phyloP scores from a whole-genome alignment of 2,797 vertebrate species.

The Anas capensis region DNA sequence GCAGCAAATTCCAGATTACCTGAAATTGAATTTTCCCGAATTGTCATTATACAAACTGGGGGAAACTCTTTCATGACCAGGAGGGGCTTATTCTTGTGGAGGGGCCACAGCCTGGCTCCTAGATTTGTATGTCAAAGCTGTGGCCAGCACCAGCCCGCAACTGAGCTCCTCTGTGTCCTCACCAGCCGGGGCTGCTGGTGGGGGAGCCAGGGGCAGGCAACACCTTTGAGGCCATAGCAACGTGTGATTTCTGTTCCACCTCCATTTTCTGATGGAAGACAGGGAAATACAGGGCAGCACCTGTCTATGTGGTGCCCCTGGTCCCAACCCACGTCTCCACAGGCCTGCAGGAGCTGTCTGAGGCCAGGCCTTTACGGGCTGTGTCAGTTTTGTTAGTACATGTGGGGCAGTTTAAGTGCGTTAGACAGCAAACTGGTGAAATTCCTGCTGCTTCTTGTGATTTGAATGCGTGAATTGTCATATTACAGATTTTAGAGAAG shows the following conservation, averaged over 20 bases:
- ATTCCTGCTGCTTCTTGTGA: background rate
- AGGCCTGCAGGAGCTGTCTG: background rate
- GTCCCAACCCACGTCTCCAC: background rate
- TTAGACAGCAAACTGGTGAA: background rate
- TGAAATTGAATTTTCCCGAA: background rate
- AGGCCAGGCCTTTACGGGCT: background rate
- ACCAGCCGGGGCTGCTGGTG: background rate
- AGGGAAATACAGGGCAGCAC: accelerated
- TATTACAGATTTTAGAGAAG: background rate
- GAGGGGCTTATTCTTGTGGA: background rate
- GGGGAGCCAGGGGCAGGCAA: background rate
- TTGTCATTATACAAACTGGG: background rate
- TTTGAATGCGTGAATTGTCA: background rate
- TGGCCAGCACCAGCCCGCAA: background rate
- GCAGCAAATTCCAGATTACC: background rate
- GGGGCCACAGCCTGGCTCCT: background rate
- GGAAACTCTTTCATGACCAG: background rate
- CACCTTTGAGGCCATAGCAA: background rate
- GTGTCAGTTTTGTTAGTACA: background rate
- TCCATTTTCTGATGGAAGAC: background rate
- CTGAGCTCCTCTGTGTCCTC: background rate
- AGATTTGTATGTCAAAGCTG: too few species aligned
- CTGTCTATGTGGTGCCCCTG: background rate
- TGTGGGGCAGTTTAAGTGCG: background rate
- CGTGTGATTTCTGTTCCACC: accelerated